These are phyloP conservation scores for Muricea muricata DNA, from an alignment of 92 coral and sea anemone species.

Conservation along the genomic window DNA sequence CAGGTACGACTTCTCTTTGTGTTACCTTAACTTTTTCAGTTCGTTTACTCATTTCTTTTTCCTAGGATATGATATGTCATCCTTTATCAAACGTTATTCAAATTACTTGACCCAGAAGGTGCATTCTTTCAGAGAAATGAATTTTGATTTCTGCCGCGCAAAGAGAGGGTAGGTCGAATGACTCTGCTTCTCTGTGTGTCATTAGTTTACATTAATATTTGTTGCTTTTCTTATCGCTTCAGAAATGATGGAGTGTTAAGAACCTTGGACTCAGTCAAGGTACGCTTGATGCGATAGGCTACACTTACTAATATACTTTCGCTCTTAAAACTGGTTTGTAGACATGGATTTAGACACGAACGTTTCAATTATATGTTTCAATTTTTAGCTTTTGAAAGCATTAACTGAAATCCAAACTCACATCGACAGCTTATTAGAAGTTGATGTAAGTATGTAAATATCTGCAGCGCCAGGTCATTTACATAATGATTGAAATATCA, in stretches of 20 bases:
- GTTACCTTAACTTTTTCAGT: too few species aligned
- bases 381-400: conserved; percentile 80
- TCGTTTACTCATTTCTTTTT: too few species aligned
- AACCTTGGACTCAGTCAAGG: conserved; percentile 82
- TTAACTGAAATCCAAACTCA: conserved; percentile 86
- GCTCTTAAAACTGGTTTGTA: too few species aligned
- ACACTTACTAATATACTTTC: too few species aligned
- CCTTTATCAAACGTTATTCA: conserved; percentile 88
- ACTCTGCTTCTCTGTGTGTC: too few species aligned
- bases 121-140: conserved; percentile 84
- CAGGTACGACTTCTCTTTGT: too few species aligned
- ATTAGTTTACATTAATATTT: too few species aligned
- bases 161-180: conserved; percentile 97
- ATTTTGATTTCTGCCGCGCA: conserved; percentile 91
- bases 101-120: conserved; percentile 87
- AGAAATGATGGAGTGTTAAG: conserved; percentile 89
- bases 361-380: background rate
- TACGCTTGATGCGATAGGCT: too few species aligned
- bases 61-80: conserved; percentile 95
- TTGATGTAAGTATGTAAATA: conserved; percentile 73
- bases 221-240: conserved; percentile 23
- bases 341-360: too few species aligned
- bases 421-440: conserved; percentile 86
- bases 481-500: too few species aligned
- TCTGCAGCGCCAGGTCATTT: too few species aligned